phyloP scores from a whole-genome alignment of 2,113 vertebrate genomes.

The Dissostichus mawsoni region DNA sequence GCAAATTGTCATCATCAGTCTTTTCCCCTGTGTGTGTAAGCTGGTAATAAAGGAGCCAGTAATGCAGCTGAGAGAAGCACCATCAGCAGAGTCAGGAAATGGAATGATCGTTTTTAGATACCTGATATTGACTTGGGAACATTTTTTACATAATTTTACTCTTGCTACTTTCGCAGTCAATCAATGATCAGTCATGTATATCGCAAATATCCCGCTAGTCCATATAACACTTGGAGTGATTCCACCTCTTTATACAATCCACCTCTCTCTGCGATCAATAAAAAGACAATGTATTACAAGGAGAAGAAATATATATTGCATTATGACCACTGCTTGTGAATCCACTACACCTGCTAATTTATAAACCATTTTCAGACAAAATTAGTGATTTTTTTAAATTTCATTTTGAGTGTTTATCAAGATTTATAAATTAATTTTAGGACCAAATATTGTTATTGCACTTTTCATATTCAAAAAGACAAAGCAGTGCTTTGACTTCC shows the following conservation, averaged over 20 bases:
- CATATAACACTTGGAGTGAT: background rate
- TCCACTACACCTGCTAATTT: background rate
- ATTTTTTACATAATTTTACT: background rate
- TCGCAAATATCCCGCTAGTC: background rate
- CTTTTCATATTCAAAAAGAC: too few species aligned
- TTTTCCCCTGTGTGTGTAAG: background rate
- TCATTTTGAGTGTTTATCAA: too few species aligned
- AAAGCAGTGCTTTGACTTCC: too few species aligned
- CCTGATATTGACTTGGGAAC: background rate
- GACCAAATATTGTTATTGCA: too few species aligned
- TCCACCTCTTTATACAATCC: background rate
- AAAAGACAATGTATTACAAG: too few species aligned
- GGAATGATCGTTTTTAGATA: background rate
- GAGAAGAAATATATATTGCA: background rate
- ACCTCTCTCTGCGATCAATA: background rate
- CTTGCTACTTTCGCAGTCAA: background rate
- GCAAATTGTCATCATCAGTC: slow-evolving; percentile 16
- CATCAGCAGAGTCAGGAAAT: background rate
- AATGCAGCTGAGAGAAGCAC: background rate
- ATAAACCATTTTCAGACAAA: background rate
- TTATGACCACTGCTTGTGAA: background rate
- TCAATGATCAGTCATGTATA: background rate
- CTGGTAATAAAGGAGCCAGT: background rate
- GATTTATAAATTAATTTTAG: too few species aligned
- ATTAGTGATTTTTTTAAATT: too few species aligned